Percentiles rank a stretch among this genome's conserved stretches.
Conservation (phyloP, 1,140 invertebrate species). For the Zaprionus capensis region DNA sequence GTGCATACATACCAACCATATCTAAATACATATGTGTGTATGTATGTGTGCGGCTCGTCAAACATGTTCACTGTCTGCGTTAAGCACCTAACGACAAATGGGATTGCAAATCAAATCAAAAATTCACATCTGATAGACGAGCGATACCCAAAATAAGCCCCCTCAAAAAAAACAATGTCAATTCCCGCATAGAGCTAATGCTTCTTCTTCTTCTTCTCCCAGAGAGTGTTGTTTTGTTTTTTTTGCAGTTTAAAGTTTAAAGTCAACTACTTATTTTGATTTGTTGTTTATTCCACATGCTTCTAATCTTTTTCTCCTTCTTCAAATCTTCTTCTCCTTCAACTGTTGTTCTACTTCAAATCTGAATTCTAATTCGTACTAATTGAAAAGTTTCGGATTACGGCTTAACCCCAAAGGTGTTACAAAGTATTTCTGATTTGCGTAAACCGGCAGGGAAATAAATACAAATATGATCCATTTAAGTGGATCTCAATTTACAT, state of each 20-base stretch:
- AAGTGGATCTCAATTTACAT: not conserved
- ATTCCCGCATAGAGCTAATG: not conserved
- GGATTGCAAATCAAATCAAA: conserved; percentile 37
- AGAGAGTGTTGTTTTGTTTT: not conserved
- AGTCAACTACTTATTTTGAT: too few species aligned
- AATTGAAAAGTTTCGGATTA: conserved; percentile 1
- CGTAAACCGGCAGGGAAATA: not conserved
- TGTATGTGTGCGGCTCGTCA: not conserved
- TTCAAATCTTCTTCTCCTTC: too few species aligned
- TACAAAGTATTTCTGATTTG: not conserved
- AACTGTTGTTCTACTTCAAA: not conserved
- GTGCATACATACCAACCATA: conserved; percentile 59
- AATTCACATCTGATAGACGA: conserved; percentile 25
- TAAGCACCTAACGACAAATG: conserved; percentile 9
- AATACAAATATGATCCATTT: not conserved
- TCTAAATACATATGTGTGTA: conserved; percentile 39
- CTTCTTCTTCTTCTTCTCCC: too few species aligned
- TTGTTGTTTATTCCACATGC: too few species aligned
- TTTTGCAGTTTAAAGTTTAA: not conserved
- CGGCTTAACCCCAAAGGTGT: not conserved
- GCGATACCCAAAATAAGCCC: conserved; percentile 21
- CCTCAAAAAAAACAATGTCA: not conserved
- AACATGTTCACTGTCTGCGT: not conserved
- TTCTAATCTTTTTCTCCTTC: too few species aligned
- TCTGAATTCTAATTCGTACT: not conserved